Evolutionary conservation across 37 sponge, comb jelly and placozoan species (phyloP), one percentile per base, ranked within the genome.

Genomic region (Beroe ovata): DNA sequence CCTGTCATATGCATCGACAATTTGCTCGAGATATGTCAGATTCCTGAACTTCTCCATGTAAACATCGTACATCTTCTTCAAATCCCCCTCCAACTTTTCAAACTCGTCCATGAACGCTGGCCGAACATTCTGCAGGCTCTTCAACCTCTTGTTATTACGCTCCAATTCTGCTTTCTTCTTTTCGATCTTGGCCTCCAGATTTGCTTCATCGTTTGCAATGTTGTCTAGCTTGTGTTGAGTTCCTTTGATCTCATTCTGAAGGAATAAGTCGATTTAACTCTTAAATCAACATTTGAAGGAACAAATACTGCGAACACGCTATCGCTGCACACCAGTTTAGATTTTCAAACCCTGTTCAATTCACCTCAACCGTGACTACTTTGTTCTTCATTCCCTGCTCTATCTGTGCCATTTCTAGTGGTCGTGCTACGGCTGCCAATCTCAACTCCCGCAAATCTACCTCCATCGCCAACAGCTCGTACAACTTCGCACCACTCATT

Each of bases 71-170:
- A 92, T 93, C 59, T 92, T 91, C 64, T 91, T 63, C 60, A 97
- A 89, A 39, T 96, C 99, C 6, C 60, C 89, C 60, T 97, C 96
- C 19, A 96, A 90, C 63, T 91, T 92, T 89, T 97, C 99, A 88
- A 94, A 95, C 60, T 97, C 99, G 72, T 97, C 99, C 99, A 97
- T 96, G 91, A 92, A 97, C 2, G 99, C 96, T 54, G 99, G 99
- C 34, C 96, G 92, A 37, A 97, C 99, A 32, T 93, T 94, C 47
- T 94, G 93, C 33, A 97, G 92, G 23, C 94, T 94, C 40, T 92
- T 89, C 59, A 97, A 77, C 36, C 99, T 38, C 91, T 97, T 97
- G 58, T 93, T 88, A 88, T 93, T 95, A 40, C 99, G 61, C 60
- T 97, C 96, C 81, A 97, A 89, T 64, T 97, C 99, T 69, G 92